Conservation (phyloP, 2,888 invertebrate species). For the Drosophila diplacantha region DNA sequence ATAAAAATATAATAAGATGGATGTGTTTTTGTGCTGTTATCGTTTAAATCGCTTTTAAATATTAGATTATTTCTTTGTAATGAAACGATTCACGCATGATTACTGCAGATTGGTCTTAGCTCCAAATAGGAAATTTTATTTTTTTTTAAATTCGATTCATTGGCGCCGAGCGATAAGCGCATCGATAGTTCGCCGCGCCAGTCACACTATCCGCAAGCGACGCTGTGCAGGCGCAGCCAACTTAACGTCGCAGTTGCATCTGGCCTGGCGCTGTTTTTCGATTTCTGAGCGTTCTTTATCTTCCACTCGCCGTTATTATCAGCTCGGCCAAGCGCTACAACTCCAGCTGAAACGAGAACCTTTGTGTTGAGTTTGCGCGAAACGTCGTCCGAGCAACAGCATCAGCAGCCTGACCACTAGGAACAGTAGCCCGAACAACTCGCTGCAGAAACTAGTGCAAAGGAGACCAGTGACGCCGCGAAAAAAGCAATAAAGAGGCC, state of each 20-base stretch:
- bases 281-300: conserved; percentile 55
- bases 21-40: background rate
- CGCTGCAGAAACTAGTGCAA: conserved; percentile 8
- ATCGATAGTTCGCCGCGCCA: background rate
- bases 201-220: background rate
- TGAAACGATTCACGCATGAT: too few species aligned
- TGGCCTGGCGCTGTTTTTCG: conserved; percentile 61
- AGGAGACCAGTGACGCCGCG: conserved; percentile 19
- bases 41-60: too few species aligned
- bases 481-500: conserved; percentile 9
- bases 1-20: too few species aligned
- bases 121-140: too few species aligned
- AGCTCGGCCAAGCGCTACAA: conserved; percentile 61
- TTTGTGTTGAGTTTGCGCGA: conserved; percentile 43
- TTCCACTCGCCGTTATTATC: conserved; percentile 60
- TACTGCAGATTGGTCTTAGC: too few species aligned
- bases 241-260: conserved; percentile 13
- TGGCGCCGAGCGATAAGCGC: background rate
- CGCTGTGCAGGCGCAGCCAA: conserved; percentile 1
- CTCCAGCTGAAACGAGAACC: conserved; percentile 47
- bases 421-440: background rate
- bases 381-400: conserved; percentile 32
- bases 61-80: too few species aligned
- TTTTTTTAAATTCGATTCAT: background rate
- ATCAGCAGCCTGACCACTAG: background rate